Percentiles rank a stretch among this genome's conserved stretches.
Evolutionary conservation across 2,113 vertebrate genomes (phyloP).

Genomic region (Urocitellus parryii): DNA sequence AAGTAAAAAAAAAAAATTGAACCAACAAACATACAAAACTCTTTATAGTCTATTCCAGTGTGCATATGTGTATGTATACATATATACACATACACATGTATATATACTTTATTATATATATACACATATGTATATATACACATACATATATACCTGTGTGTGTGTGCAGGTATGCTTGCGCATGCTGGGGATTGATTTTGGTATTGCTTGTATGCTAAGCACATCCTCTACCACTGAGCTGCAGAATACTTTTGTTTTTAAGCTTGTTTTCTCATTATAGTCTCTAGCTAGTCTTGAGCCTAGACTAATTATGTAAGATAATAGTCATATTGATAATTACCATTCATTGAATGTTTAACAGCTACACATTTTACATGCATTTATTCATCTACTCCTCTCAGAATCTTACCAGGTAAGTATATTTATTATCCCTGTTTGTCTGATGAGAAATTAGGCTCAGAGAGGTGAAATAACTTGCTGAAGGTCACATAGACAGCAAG

Average conservation of each 20-base stretch:
- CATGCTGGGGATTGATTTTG: not conserved
- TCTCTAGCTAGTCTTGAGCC: not conserved
- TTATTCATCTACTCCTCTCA: not conserved
- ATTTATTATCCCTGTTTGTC: not conserved
- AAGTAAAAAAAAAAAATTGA: not conserved
- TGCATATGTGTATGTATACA: too few relatives aligned
- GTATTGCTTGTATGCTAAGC: not conserved
- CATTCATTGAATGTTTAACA: not conserved
- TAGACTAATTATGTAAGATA: not conserved
- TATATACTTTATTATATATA: too few relatives aligned
- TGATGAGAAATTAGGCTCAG: conserved; percentile 25
- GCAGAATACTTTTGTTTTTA: not conserved
- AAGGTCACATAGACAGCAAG: not conserved
- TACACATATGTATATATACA: too few relatives aligned
- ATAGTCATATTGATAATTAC: not conserved
- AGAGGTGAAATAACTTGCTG: not conserved
- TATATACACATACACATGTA: too few relatives aligned
- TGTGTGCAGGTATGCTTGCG: too few relatives aligned
- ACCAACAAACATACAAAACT: not conserved
- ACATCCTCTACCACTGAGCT: not conserved
- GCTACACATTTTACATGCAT: not conserved
- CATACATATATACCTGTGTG: too few relatives aligned
- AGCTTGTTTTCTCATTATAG: not conserved
- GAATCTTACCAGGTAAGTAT: not conserved
- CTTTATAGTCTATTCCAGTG: not conserved